phyloP scores from a whole-genome alignment of 1,140 invertebrate genomes.

The Ectropis grisescens region DNA sequence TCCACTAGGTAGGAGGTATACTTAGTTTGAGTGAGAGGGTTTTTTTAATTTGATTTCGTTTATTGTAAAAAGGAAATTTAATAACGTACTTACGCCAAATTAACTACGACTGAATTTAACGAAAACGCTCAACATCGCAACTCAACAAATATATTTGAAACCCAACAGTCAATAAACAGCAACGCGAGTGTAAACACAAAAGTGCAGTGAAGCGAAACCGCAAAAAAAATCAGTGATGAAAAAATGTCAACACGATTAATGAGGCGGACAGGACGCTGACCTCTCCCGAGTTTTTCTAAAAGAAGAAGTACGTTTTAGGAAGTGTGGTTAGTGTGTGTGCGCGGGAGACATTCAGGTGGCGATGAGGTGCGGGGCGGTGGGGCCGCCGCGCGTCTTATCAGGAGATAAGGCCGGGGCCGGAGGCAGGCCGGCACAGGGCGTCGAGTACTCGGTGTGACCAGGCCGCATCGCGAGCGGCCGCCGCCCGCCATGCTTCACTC shows the following conservation, averaged over 20 bases:
- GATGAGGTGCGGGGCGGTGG: constrained; percentile 55
- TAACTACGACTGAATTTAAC: too few species aligned
- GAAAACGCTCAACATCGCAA: constrained; percentile 9
- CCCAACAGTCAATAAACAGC: constrained; percentile 1
- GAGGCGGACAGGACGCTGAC: constrained; percentile 59
- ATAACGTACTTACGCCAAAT: too few species aligned
- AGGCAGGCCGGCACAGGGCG: constrained; percentile 36
- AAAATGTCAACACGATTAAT: constrained; percentile 33
- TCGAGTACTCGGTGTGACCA: constrained; percentile 52
- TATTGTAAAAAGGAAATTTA: too few species aligned
- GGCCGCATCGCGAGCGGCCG: constrained; percentile 55
- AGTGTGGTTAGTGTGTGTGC: constrained; percentile 22
- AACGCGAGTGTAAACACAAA: too few species aligned
- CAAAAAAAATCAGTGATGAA: constrained; percentile 9
- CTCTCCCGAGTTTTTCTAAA: constrained; percentile 21
- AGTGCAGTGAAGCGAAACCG: too few species aligned
- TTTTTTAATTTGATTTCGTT: too few species aligned
- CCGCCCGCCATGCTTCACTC: constrained; percentile 80
- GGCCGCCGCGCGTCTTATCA: constrained; percentile 60
- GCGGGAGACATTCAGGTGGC: constrained; percentile 48
- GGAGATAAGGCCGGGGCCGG: constrained; percentile 52
- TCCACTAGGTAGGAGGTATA: too few species aligned
- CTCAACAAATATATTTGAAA: constrained; percentile 1
- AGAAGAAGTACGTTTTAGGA: constrained; percentile 27
- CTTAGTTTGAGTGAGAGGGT: too few species aligned